Base-by-base conservation (phyloP, 2,888 invertebrate species). In the Drosophila prostipennis region DNA sequence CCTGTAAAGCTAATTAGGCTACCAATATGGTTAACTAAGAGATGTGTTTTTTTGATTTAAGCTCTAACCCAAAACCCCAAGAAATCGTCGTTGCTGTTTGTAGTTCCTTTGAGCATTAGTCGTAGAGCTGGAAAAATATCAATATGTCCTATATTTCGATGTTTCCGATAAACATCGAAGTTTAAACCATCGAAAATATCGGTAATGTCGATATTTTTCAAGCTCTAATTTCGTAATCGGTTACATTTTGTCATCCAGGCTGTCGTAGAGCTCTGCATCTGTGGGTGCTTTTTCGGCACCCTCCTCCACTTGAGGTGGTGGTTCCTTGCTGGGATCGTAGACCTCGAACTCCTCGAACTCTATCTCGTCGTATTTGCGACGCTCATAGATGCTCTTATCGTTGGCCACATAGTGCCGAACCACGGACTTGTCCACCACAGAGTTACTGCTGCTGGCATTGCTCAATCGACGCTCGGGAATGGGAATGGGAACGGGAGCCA, bases 321-420 rank as follows among this genome's bases (percentile, higher is more conserved):
- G 58, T 48, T 91, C 90, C 61, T 91, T 91, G 60, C 86, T 80
- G n/a, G 92, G 92, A 86, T 91, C 95, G 89, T 95, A 93, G 56
- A 96, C 94, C 92, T 96, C 95, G 79, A 95, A 96, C 83, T 95
- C 95, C 92, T 97, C 96, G 80, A 97, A 97, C 79, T 96, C 96
- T 94, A 97, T 97, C 81, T 96, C 96, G 45, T 96, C 95, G 79
- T 95, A 95, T 90, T 95, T 95, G 75, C 94, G 94, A 11, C 93
- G 93, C 73, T 92, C 92, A 77, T 94, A 94, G 85, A 93, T 93
- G 87, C 94, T 93, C 64, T 93, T 93, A 61, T 94, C 94, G 84
- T 94, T 94, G 48, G 94, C 93, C 72, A 94, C 94, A 75, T 94
- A 94, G 80, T 93, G 94, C 78, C 94, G 94, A 78, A 94, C 94